phyloP scores from a whole-genome alignment of 2,888 invertebrate genomes.

The Aporophyla lueneburgensis region DNA sequence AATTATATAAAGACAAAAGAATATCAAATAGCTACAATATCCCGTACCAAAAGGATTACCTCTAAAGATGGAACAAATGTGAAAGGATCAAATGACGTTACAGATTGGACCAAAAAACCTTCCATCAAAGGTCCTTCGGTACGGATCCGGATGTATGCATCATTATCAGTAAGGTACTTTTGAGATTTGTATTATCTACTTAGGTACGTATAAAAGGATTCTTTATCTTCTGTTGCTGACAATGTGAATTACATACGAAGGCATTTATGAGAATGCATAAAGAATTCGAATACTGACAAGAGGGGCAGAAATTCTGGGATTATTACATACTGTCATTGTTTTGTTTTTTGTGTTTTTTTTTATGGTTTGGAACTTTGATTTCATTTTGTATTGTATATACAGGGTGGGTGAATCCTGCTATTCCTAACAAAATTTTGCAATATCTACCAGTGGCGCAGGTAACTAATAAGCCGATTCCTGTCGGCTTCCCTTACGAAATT shows the following conservation, averaged over 20 bases:
- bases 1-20: neutral
- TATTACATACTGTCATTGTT: neutral
- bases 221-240: conserved; percentile 20
- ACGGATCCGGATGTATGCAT: conserved; percentile 29
- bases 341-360: neutral
- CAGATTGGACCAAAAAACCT: conserved; percentile 5
- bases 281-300: neutral
- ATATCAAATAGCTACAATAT: neutral
- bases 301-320: neutral
- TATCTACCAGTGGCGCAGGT: too few relatives aligned
- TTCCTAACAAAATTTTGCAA: too few relatives aligned
- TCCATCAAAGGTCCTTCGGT: conserved; percentile 10
- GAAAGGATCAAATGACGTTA: neutral
- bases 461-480: too few relatives aligned
- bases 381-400: too few relatives aligned
- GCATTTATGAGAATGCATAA: conserved; percentile 12
- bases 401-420: too few relatives aligned
- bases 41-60: neutral
- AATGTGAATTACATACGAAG: conserved; percentile 28
- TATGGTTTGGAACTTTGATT: too few relatives aligned
- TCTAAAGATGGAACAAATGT: neutral
- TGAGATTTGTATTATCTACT: conserved; percentile 15
- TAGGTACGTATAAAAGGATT: conserved; percentile 3
- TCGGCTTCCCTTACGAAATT: too few relatives aligned
- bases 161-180: conserved; percentile 19